phyloP scores from a whole-genome alignment of 2,113 vertebrate species.

The Mirounga angustirostris region DNA sequence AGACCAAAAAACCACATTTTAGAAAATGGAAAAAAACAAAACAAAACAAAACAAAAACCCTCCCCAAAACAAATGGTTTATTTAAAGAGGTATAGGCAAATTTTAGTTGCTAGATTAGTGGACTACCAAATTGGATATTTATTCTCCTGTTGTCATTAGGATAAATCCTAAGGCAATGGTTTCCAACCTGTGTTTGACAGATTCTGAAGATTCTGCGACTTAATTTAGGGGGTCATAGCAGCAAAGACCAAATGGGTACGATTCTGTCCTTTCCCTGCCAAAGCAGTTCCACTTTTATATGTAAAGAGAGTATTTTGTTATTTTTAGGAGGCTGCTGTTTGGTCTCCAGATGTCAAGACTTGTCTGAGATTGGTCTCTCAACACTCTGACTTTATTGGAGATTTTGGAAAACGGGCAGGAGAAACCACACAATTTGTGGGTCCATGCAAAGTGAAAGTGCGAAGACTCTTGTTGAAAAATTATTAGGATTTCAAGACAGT shows the following conservation, averaged over 20 bases:
- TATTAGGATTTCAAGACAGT: background rate
- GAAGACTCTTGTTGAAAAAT: background rate
- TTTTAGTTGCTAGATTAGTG: background rate
- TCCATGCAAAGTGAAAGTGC: background rate
- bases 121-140: background rate
- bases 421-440: background rate
- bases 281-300: background rate
- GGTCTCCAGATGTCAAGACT: background rate
- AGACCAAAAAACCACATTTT: background rate
- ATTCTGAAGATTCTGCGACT: background rate
- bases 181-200: background rate
- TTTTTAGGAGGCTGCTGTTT: background rate
- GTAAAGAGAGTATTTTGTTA: background rate
- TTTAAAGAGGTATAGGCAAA: slow-evolving; percentile 33
- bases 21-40: background rate
- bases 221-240: background rate
- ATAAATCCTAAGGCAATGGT: background rate
- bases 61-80: background rate
- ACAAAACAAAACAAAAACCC: background rate
- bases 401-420: background rate
- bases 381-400: background rate
- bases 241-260: background rate
- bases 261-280: background rate
- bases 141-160: background rate
- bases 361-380: background rate